phyloP scores from a whole-genome alignment of 2,797 vertebrate genomes.

The Crenichthys baileyi region DNA sequence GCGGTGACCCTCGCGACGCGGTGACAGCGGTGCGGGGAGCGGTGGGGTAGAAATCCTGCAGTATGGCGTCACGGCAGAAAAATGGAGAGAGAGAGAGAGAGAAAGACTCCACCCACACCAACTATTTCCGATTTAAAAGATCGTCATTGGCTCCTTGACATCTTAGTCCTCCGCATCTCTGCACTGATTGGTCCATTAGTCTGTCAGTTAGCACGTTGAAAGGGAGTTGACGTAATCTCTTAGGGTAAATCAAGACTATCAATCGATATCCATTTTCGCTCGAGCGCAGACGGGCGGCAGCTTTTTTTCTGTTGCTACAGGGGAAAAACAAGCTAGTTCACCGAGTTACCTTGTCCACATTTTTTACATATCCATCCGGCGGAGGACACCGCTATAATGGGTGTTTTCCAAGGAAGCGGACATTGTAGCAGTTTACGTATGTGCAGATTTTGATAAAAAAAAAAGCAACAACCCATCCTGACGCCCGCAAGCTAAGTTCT shows the following conservation, averaged over 20 bases:
- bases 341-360: conserved; percentile 19
- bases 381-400: conserved; percentile 79
- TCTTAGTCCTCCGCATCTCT: conserved; percentile 33
- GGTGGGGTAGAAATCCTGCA: conserved; percentile 82
- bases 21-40: conserved; percentile 69
- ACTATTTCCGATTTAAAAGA: not conserved
- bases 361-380: conserved; percentile 35
- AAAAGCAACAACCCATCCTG: conserved; percentile 42
- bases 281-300: conserved; percentile 54
- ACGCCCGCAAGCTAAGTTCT: conserved; percentile 65
- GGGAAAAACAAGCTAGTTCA: conserved; percentile 36
- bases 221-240: conserved; percentile 86
- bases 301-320: conserved; percentile 35
- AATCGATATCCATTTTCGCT: conserved; percentile 72
- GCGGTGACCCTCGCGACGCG: conserved; percentile 58
- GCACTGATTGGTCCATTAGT: conserved; percentile 54
- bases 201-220: conserved; percentile 62
- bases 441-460: conserved; percentile 70
- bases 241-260: conserved; percentile 80
- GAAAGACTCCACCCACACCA: conserved; percentile 25
- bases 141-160: conserved; percentile 60
- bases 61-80: conserved; percentile 80
- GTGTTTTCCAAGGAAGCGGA: conserved; percentile 70
- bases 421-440: conserved; percentile 60
- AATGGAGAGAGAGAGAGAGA: not conserved